These are phyloP conservation scores for Eupithecia pulchellata DNA, from an alignment of 2,888 invertebrate genomes.

Conservation along the genomic window DNA sequence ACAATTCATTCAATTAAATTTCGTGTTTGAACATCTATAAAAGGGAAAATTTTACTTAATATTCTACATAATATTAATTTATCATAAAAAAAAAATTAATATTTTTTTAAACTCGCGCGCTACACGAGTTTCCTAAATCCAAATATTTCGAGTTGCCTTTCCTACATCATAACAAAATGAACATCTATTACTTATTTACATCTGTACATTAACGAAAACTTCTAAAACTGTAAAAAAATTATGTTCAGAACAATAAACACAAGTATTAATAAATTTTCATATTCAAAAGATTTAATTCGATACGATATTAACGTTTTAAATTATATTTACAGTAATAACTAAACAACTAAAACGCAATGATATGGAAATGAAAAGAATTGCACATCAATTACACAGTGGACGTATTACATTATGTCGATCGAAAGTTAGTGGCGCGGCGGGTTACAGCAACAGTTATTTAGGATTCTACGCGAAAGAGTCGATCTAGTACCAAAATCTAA, in stretches of 20 bases:
- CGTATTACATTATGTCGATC: conserved; percentile 71
- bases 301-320: conserved; percentile 72
- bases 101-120: conserved; percentile 20
- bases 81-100: conserved; percentile 34
- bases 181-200: conserved; percentile 81
- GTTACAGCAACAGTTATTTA: conserved; percentile 32
- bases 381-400: conserved; percentile 80
- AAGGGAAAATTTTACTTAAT: conserved; percentile 58
- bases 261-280: conserved; percentile 73
- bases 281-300: conserved; percentile 63
- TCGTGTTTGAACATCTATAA: conserved; percentile 58
- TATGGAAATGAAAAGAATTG: conserved; percentile 84
- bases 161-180: conserved; percentile 68
- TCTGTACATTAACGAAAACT: conserved; percentile 82
- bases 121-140: conserved; percentile 33
- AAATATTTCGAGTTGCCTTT: conserved; percentile 44
- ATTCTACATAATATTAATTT: conserved; percentile 41
- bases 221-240: conserved; percentile 77
- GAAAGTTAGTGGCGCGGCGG: conserved; percentile 53
- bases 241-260: conserved; percentile 79
- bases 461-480: neutral
- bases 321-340: conserved; percentile 82
- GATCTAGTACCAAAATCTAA: neutral
- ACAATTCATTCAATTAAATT: conserved; percentile 80
- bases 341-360: conserved; percentile 80